Percentiles rank a stretch among this genome's conserved stretches.
Evolutionary conservation across 2,113 vertebrate genomes (phyloP).

Genomic region (Arvicanthis niloticus): DNA sequence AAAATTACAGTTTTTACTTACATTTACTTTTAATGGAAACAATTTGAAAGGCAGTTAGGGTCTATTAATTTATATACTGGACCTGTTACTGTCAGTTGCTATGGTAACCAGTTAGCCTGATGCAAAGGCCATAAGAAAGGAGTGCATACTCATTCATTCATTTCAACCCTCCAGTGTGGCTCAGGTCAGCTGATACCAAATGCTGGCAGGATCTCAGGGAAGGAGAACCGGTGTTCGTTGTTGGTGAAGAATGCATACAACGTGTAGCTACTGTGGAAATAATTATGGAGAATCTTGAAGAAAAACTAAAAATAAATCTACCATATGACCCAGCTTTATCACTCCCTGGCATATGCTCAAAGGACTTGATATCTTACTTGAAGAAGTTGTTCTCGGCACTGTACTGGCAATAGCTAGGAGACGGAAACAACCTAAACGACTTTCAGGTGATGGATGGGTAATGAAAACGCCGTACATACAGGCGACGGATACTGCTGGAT

Average conservation of each 20-base stretch:
- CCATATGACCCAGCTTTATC: not conserved
- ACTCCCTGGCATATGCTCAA: not conserved
- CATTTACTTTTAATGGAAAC: not conserved
- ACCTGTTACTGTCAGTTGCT: not conserved
- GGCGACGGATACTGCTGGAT: not conserved
- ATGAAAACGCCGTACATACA: not conserved
- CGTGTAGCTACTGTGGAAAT: not conserved
- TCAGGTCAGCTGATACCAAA: not conserved
- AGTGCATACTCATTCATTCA: not conserved
- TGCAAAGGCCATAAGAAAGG: not conserved
- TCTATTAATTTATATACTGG: not conserved
- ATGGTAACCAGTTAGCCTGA: not conserved
- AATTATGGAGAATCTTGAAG: not conserved
- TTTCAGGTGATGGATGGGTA: not conserved
- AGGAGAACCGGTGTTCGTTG: not conserved
- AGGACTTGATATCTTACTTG: not conserved
- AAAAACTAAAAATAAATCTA: not conserved
- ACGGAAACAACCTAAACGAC: not conserved
- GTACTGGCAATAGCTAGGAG: not conserved
- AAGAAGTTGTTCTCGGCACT: not conserved
- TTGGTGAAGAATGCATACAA: not conserved
- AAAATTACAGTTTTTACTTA: not conserved
- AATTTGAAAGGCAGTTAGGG: not conserved
- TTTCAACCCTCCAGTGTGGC: not conserved
- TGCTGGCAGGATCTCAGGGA: fast-evolving